phyloP scores from a whole-genome alignment of 2,888 invertebrate genomes.

The Ditylenchus weischeri region DNA sequence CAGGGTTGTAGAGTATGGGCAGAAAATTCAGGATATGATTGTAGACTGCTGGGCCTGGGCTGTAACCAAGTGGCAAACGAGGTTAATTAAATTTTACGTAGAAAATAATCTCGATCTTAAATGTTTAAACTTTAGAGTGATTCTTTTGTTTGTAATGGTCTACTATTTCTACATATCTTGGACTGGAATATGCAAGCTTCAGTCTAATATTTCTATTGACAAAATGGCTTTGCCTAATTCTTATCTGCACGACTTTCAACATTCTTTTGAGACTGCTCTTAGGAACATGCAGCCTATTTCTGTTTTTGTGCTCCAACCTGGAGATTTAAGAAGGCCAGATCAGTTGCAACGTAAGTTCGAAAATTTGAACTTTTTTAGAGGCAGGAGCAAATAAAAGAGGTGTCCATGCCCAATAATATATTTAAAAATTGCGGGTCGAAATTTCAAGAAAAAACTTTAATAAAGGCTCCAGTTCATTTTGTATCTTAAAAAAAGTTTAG shows the following conservation, averaged over 20 bases:
- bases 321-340: conserved; percentile 46
- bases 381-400: neutral
- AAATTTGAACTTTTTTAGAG: conserved; percentile 7
- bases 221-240: conserved; percentile 56
- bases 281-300: conserved; percentile 52
- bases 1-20: conserved; percentile 23
- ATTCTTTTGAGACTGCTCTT: conserved; percentile 43
- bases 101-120: conserved; percentile 1
- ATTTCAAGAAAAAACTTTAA: too few relatives aligned
- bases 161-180: conserved; percentile 45
- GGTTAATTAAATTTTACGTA: conserved; percentile 21
- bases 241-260: conserved; percentile 48
- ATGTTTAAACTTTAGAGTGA: conserved; percentile 26
- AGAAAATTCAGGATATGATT: conserved; percentile 35
- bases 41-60: conserved; percentile 36
- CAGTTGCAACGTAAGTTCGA: conserved; percentile 36
- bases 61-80: conserved; percentile 36
- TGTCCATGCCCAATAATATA: too few relatives aligned
- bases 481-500: too few relatives aligned
- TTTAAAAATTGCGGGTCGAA: too few relatives aligned
- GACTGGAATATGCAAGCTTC: conserved; percentile 42
- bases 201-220: conserved; percentile 50
- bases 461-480: too few relatives aligned
- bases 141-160: conserved; percentile 37
- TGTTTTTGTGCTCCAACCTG: conserved; percentile 49